phyloP scores from a whole-genome alignment of 2,797 vertebrate species.

The Syngnathus acus region DNA sequence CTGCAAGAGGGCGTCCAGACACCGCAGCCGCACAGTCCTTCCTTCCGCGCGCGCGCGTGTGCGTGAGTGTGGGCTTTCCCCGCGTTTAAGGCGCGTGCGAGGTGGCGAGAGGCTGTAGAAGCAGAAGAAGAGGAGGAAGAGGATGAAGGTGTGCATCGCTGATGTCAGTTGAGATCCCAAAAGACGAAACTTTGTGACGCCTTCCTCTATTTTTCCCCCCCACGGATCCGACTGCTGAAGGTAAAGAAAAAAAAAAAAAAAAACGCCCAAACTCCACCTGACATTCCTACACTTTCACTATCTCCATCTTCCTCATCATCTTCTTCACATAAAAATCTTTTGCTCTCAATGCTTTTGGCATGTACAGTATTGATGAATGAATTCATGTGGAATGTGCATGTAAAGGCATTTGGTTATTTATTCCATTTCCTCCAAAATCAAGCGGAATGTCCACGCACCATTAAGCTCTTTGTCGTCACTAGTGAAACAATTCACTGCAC shows the following conservation, averaged over 20 bases:
- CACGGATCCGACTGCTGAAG: not conserved
- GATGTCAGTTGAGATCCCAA: slow-evolving; percentile 18
- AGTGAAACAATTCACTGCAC: not conserved
- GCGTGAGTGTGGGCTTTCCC: slow-evolving; percentile 11
- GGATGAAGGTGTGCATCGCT: slow-evolving; percentile 9
- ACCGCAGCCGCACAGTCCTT: not conserved
- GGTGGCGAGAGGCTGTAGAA: slow-evolving; percentile 24
- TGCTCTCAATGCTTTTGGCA: not conserved
- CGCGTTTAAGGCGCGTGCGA: slow-evolving; percentile 30
- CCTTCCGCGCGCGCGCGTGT: slow-evolving; percentile 11
- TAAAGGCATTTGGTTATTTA: not conserved
- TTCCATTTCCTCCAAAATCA: not conserved
- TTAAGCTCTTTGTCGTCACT: not conserved
- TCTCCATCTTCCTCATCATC: slow-evolving; percentile 1
- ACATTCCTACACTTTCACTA: not conserved
- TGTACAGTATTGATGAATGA: not conserved
- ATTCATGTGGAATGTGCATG: not conserved
- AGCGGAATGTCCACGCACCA: not conserved
- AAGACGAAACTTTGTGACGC: slow-evolving; percentile 40
- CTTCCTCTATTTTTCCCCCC: not conserved
- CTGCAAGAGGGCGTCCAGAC: slow-evolving; percentile 18
- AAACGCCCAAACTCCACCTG: not conserved
- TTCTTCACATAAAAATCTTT: not conserved
- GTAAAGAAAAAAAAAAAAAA: not conserved
- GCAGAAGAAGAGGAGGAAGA: slow-evolving; percentile 19